These are phyloP conservation scores for Temnothorax longispinosus DNA, from an alignment of 1,140 invertebrate genomes.

Conservation along the genomic window DNA sequence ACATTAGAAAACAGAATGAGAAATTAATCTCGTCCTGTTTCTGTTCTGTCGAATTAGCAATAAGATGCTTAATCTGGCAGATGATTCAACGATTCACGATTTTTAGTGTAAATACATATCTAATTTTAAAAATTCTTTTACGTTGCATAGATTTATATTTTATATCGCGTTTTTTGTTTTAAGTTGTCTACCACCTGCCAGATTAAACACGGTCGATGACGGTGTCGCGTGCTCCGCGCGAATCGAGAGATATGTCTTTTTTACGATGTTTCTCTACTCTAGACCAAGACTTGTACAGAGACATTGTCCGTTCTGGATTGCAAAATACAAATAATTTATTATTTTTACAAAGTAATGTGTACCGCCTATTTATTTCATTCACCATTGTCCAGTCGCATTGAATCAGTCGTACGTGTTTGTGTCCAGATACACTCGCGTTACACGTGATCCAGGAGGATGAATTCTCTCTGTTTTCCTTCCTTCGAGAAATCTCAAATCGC, in stretches of 20 bases:
- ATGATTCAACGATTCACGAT: neutral
- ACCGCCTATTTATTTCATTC: conserved; percentile 78
- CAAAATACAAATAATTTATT: conserved; percentile 85
- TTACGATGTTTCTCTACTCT: conserved; percentile 46
- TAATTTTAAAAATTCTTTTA: neutral
- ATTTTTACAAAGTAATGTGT: conserved; percentile 82
- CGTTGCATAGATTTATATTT: neutral
- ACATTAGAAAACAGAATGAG: neutral
- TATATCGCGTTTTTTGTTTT: neutral
- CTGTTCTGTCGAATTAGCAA: conserved; percentile 9
- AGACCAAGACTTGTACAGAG: conserved; percentile 81
- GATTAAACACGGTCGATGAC: conserved; percentile 18
- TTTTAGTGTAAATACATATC: conserved; percentile 4
- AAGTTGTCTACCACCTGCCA: conserved; percentile 9
- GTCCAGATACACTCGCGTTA: conserved; percentile 76
- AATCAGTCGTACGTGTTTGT: conserved; percentile 64
- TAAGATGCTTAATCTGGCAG: conserved; percentile 42
- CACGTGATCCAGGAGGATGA: conserved; percentile 66
- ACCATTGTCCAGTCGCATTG: conserved; percentile 59
- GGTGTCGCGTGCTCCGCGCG: conserved; percentile 32
- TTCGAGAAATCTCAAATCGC: neutral
- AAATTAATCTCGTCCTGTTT: neutral
- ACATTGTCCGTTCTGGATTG: conserved; percentile 80
- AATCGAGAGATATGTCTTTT: conserved; percentile 18
- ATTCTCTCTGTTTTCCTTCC: conserved; percentile 61